Evolutionary conservation across 2,113 vertebrate species (phyloP).

Genomic region (Plecturocebus donacophilus): DNA sequence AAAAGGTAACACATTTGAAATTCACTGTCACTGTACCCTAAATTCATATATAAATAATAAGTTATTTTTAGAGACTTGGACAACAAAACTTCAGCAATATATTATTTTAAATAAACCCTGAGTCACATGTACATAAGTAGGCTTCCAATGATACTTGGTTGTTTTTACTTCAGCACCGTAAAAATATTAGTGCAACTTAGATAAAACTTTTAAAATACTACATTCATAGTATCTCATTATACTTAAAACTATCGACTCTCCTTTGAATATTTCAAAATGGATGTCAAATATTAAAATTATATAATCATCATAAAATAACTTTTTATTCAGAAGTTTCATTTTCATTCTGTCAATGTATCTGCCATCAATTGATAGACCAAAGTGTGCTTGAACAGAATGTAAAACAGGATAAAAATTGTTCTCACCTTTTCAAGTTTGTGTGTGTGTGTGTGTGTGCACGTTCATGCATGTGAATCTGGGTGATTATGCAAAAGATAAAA

Average conservation of each 20-base stretch:
- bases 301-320: not conserved
- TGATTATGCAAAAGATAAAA: constrained; percentile 43
- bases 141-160: not conserved
- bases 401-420: not conserved
- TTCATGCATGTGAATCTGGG: not conserved
- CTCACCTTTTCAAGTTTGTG: not conserved
- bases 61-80: not conserved
- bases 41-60: not conserved
- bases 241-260: not conserved
- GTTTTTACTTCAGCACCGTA: not conserved
- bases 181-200: not conserved
- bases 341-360: not conserved
- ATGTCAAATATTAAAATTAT: constrained; percentile 35
- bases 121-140: not conserved
- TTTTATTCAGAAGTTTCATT: not conserved
- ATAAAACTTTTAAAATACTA: not conserved
- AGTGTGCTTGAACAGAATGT: not conserved
- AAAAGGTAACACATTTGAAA: not conserved
- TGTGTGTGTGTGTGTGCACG: not conserved
- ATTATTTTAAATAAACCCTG: not conserved
- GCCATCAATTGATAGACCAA: not conserved
- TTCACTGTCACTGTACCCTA: not conserved
- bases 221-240: not conserved
- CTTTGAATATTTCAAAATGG: not conserved
- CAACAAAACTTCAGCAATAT: not conserved